Conservation (phyloP, 2,888 invertebrate species). For the Timema podura region DNA sequence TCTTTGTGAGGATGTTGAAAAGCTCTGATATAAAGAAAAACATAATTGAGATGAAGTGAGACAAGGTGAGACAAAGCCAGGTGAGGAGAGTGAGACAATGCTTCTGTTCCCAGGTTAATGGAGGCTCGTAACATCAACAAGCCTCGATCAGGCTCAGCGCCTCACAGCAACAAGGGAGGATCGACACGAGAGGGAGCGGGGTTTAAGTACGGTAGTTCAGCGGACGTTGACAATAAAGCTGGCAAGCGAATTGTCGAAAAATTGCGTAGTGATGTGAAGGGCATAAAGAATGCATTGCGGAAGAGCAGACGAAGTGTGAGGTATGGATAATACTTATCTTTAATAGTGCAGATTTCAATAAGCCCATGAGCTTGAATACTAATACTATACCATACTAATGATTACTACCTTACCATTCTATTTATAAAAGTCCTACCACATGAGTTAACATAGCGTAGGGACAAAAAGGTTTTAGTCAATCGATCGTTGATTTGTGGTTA, state of each 20-base stretch:
- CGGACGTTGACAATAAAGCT: slow-evolving; percentile 28
- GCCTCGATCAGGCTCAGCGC: neutral
- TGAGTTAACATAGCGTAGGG: neutral
- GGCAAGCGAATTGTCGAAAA: slow-evolving; percentile 64
- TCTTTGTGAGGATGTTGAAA: no score
- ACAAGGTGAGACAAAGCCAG: no score
- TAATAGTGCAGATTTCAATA: no score
- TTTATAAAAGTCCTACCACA: no score
- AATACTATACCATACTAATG: no score
- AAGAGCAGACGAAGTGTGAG: slow-evolving; percentile 49
- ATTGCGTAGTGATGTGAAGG: slow-evolving; percentile 78
- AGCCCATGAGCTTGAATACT: no score
- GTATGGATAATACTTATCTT: slow-evolving; percentile 33
- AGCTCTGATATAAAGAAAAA: no score
- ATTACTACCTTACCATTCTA: no score
- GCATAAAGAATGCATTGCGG: slow-evolving; percentile 56
- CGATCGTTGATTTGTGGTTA: neutral
- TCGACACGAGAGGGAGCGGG: slow-evolving; percentile 19
- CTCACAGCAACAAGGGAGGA: slow-evolving; percentile 26
- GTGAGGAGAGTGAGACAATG: no score
- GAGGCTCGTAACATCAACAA: slow-evolving; percentile 28
- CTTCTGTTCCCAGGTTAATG: slow-evolving; percentile 20
- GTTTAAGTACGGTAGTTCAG: slow-evolving; percentile 32
- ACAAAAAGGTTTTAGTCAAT: neutral
- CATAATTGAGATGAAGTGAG: no score